Conservation (phyloP, 2,797 vertebrate species). For the Hemitrygon akajei region DNA sequence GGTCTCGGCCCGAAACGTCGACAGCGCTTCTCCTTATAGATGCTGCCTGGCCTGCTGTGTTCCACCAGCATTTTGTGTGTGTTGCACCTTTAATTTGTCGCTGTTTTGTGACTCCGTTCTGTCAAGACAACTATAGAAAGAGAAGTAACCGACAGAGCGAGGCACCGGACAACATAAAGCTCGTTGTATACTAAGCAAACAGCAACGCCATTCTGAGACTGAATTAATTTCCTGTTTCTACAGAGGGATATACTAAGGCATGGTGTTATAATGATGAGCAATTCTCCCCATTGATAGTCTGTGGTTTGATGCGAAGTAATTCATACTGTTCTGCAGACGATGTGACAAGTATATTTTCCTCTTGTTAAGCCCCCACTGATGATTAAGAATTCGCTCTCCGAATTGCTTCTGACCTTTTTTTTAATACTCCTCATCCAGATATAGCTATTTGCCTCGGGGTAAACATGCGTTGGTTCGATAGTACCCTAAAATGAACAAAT, state of each 20-base stretch:
- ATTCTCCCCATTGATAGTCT: background rate
- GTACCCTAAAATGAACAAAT: background rate
- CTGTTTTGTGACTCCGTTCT: background rate
- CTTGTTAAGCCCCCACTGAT: background rate
- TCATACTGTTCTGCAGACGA: background rate
- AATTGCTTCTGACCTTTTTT: background rate
- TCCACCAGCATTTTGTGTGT: too few species aligned
- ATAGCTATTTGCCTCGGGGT: background rate
- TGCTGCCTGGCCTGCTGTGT: too few species aligned
- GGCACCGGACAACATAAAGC: background rate
- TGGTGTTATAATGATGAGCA: background rate
- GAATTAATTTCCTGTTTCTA: background rate
- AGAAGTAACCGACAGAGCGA: background rate
- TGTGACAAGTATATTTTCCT: background rate
- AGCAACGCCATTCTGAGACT: background rate
- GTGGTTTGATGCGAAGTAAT: background rate
- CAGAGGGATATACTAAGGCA: background rate
- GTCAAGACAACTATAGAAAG: background rate
- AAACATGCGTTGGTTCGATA: background rate
- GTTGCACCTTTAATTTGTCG: background rate
- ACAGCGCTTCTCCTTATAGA: too few species aligned
- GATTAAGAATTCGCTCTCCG: background rate
- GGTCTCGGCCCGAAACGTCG: too few species aligned
- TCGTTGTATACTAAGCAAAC: background rate
- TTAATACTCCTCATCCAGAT: background rate